These are phyloP conservation scores for Dysidea cf. avara DNA, from an alignment of 37 sponge, comb jelly and placozoan genomes.

Conservation along the genomic window DNA sequence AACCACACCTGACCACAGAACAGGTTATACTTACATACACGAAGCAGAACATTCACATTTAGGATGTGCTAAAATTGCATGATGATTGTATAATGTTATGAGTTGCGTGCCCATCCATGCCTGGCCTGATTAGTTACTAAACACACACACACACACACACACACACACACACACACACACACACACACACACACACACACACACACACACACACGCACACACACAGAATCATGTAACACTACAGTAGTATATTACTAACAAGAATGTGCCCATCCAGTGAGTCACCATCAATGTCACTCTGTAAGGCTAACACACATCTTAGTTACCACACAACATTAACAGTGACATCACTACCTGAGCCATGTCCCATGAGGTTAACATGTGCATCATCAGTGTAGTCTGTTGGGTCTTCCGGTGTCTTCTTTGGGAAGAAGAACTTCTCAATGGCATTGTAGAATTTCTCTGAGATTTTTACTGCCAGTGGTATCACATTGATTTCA, in stretches of 20 bases:
- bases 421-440: conserved; percentile 86
- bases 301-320: background rate
- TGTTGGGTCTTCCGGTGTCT: conserved; percentile 1
- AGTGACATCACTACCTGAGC: background rate
- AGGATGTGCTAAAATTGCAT: no score
- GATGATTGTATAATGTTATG: no score
- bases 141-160: no score
- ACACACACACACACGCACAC: background rate
- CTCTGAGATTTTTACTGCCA: conserved; percentile 76
- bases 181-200: conserved; percentile 1
- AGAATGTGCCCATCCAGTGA: no score
- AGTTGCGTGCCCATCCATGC: no score
- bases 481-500: conserved; percentile 91
- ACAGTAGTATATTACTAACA: no score
- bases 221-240: background rate
- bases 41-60: no score
- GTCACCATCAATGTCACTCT: background rate
- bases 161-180: conserved; percentile 1
- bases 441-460: conserved; percentile 82
- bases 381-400: background rate
- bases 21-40: no score
- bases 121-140: no score
- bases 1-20: no score
- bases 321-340: background rate
- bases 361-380: background rate